A percentile compares a stretch with the other conserved stretches of the same genome.
phyloP scores from a whole-genome alignment of 2,113 vertebrate genomes.

The Corvus cornix region DNA sequence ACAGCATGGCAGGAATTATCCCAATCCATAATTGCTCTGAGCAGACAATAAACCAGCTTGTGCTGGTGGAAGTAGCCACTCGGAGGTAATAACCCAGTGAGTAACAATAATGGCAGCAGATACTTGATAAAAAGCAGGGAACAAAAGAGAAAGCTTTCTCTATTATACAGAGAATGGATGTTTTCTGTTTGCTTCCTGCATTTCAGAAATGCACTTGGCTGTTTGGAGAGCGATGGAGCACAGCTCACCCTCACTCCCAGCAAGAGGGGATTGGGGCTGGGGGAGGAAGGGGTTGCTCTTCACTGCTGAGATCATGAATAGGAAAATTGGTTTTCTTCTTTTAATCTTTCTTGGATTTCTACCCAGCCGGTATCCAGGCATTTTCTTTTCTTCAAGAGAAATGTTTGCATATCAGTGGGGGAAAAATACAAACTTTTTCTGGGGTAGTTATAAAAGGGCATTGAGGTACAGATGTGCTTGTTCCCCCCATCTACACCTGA shows the following conservation, averaged over 20 bases:
- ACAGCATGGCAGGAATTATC: constrained; percentile 35
- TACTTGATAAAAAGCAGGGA: constrained; percentile 44
- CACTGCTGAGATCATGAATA: neutral
- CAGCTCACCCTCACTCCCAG: neutral
- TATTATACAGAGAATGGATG: constrained; percentile 21
- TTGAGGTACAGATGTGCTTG: rapidly evolving
- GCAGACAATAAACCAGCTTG: constrained; percentile 45
- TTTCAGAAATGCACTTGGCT: constrained; percentile 28
- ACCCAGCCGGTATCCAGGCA: neutral
- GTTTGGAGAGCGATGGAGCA: neutral
- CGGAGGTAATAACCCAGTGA: constrained; percentile 57
- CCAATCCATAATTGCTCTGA: constrained; percentile 47
- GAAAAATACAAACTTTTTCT: neutral
- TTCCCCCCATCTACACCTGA: neutral
- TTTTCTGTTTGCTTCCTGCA: constrained; percentile 48
- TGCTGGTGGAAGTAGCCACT: constrained; percentile 55
- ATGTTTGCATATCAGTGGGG: neutral
- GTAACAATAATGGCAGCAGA: constrained; percentile 55
- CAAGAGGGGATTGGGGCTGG: neutral
- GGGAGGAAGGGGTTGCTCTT: neutral
- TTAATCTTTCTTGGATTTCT: constrained; percentile 8
- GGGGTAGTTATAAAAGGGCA: neutral
- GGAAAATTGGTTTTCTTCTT: constrained; percentile 15
- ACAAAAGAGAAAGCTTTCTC: constrained; percentile 58
- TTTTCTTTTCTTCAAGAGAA: constrained; percentile 8